Evolutionary conservation across 2,113 vertebrate genomes (phyloP).

Genomic region (human (Homo sapiens)): GRCh38 chr19:30510001-30510500

Average conservation of each 20-base stretch:
- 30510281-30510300: slow-evolving; percentile 98
- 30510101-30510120: slow-evolving; percentile 74
- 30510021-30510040: slow-evolving; percentile 74
- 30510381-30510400: slow-evolving; percentile 86
- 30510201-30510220: slow-evolving; percentile 99
- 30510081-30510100: slow-evolving; percentile 74
- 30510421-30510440: slow-evolving; percentile 39
- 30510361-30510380: slow-evolving; percentile 90
- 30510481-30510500: slow-evolving; percentile 41
- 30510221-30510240: slow-evolving; percentile 99
- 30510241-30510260: slow-evolving; percentile 99
- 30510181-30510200: slow-evolving; percentile 99
- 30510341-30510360: slow-evolving; percentile 91
- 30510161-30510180: slow-evolving; percentile 99
- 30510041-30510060: slow-evolving; percentile 80
- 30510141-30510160: slow-evolving; percentile 97
- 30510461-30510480: slow-evolving; percentile 73
- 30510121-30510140: slow-evolving; percentile 86
- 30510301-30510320: slow-evolving; percentile 99
- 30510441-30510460: too few species aligned
- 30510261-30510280: slow-evolving; percentile 99
- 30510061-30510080: slow-evolving; percentile 78
- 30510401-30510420: slow-evolving; percentile 80
- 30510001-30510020: slow-evolving; percentile 80
- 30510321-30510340: slow-evolving; percentile 93